Base-by-base conservation (phyloP, 2,888 invertebrate genomes). In the Hemithea aestivaria region DNA sequence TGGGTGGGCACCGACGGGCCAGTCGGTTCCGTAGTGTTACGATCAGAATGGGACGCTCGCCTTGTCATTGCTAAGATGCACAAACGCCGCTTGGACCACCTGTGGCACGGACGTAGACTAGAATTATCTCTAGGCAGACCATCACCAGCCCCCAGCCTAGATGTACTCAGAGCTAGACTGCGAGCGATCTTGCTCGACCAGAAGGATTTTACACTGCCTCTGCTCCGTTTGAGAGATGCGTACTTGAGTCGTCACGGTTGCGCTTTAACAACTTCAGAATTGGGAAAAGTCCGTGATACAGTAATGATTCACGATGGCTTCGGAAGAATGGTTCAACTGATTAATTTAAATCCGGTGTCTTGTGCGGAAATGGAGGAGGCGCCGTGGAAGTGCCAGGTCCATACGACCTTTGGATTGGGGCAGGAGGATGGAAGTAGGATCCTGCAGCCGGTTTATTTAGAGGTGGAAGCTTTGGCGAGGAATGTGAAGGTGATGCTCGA, bases 21-120 rank as follows among this genome's bases (percentile, higher is more conserved):
- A 10, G 87, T 92, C 2, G 96, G 93, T 0, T 89, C 89, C 10
- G 90, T 96, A 0, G 90, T 90, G 60, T 90, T 96, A 1, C 89
- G 91, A 0, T 90, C 91, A 1, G 85, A 91, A 39, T 91, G 91
- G 63, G 94, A 94, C 59, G 92, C 92, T 0, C 89, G 92, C 35
- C 87, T 90, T 10, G 93, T 93, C 20, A 95, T 96, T 49, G 94
- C 95, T 0, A 92, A 94, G 62, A 87, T 96, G 29, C 96, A 96
- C 73, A 91, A 95, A 38, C 91, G 92, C 40, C 93, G 94, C 63
- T 88, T 96, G 39, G 96, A 83, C 48, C 67, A 69, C 62, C 71
- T 73, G 26, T 85, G 85, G 85, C 66, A 94, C 5, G 53, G 92
- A 51, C 93, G 94, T 59, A 85, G 95, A 31, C 93, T 96, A 40